Base-by-base conservation (phyloP, 2,113 vertebrate species). In the Cinclus cinclus region DNA sequence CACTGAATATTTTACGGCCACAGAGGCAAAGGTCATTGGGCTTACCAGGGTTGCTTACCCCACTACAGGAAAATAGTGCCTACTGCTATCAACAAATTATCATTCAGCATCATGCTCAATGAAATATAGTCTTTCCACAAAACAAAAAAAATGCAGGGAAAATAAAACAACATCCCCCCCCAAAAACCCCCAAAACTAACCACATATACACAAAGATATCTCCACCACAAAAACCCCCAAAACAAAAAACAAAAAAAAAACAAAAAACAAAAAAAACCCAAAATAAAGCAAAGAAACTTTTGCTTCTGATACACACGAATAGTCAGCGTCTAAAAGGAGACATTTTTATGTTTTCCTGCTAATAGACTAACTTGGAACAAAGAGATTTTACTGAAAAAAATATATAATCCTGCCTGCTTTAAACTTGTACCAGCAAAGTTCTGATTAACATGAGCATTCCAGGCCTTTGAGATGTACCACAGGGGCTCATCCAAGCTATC, bases 151-250 rank as follows among this genome's bases (percentile, higher is more conserved):
- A 28, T 7, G 58, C 27, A 23, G 21, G 28, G 11, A 56, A 62
- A 74, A 30, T 15, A 52, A 52, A 52, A 50, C 50, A 27, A 44
- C 17, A 44, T 37, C 42, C 42, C 42, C 42, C 52, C 1, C 12
- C 16, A 20, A 62, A 23, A 53, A 25, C 19, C 1, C 10, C 20
- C 6, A 0, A 22, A 65, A 19, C 1, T 7, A 27, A 33, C 7
- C 15, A 30, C 20, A 39, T 24, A 47, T 5, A 50, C 33, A 17
- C 5, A 25, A n/a, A 73, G 10, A 6, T 6, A 15, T 12, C 2
- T 5, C 8, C 8, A 2, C 17, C 7, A 16, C 5, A 35, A 59
- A 78, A 41, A 1, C 0, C 4, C 2, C 1, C 35, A 7, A 37
- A 37, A 37, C 35, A 37, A 37, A 14, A 35, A 47, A 35, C 13